Base-by-base conservation (phyloP, 2,888 invertebrate genomes). In the Penaeus monodon region DNA sequence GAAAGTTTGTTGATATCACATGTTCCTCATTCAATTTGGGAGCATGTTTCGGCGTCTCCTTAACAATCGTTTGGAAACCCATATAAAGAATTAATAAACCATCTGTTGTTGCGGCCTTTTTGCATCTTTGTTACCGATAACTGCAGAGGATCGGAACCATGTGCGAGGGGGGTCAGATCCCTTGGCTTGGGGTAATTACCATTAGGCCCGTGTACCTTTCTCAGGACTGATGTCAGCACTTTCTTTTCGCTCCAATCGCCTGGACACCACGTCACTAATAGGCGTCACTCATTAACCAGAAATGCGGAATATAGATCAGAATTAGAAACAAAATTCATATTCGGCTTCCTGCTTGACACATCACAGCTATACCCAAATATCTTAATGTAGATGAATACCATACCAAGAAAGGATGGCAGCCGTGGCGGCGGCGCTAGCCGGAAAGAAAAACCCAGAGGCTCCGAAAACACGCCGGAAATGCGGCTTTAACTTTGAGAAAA, bases 401-500 rank as follows among this genome's bases (percentile, higher is more conserved):
- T 84, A 68, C 63, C 84, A 84, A 29, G 84, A 84, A 70, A 78
- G 79, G 33, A 66, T 84, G 38, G 84, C 84, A 65, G 79, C 84
- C 79, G 64, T 79, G 78, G 79, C 79, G 29, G 77, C 79, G 12
- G 70, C 81, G 6, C 68, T 68, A 10, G 68, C 57, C 68, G 81
- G 68, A 63, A 65, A n/a, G n/a, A 78, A 3, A 44, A 63, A 10
- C 70, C 78, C 49, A 27, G 27, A 65, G 65, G 27, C 24, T n/a
- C 83, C 22, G 79, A 79, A 24, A 80, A 79, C 29, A 20, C 74
- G 3, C 74, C 73, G n/a, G 80, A 79, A 44, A 73, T 85, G 79
- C 85, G 64, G 6, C 85, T 77, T 63, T 85, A n/a, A 80, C 73
- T 2, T 85, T 20, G 73, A 73, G 70, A 85, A 85, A 73, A 73